A percentile compares a stretch with the other conserved stretches of the same genome.
These are phyloP conservation scores for Diabrotica balteata DNA, from an alignment of 2,888 invertebrate species.

Conservation along the genomic window DNA sequence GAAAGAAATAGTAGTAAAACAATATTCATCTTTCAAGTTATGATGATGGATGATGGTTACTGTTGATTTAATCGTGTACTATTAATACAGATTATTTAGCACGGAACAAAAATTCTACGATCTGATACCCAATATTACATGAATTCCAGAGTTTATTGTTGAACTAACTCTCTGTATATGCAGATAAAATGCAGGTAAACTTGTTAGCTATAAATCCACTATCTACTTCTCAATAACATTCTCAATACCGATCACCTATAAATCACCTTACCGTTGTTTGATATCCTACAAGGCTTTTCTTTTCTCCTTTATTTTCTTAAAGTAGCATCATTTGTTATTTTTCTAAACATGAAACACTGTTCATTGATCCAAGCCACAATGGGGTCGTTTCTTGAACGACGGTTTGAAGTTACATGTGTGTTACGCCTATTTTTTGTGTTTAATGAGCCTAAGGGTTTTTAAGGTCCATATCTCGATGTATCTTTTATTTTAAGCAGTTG, in stretches of 20 bases:
- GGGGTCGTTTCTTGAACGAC: slow-evolving; percentile 14
- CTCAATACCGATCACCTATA: slow-evolving; percentile 12
- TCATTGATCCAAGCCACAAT: slow-evolving; percentile 17
- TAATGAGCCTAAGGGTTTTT: not conserved
- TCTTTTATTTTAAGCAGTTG: too few species aligned
- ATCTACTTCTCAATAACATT: not conserved
- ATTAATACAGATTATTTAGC: too few species aligned
- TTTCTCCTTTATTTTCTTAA: slow-evolving; percentile 4
- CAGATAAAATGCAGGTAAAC: too few species aligned
- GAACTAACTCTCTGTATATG: too few species aligned
- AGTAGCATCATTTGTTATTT: slow-evolving; percentile 16
- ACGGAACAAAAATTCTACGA: too few species aligned
- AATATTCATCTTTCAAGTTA: too few species aligned
- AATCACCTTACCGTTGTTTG: slow-evolving; percentile 11
- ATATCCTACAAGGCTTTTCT: slow-evolving; percentile 7
- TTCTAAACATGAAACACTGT: slow-evolving; percentile 13
- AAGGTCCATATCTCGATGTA: too few species aligned
- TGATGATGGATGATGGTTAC: too few species aligned
- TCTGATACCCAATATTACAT: too few species aligned
- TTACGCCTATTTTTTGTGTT: slow-evolving; percentile 7
- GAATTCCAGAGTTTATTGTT: too few species aligned
- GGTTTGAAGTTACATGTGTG: slow-evolving; percentile 9
- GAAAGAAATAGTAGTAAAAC: too few species aligned
- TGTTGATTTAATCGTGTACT: too few species aligned
- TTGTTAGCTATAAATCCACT: not conserved